phyloP scores from a whole-genome alignment of 2,113 vertebrate genomes.

The Heptranchias perlo region DNA sequence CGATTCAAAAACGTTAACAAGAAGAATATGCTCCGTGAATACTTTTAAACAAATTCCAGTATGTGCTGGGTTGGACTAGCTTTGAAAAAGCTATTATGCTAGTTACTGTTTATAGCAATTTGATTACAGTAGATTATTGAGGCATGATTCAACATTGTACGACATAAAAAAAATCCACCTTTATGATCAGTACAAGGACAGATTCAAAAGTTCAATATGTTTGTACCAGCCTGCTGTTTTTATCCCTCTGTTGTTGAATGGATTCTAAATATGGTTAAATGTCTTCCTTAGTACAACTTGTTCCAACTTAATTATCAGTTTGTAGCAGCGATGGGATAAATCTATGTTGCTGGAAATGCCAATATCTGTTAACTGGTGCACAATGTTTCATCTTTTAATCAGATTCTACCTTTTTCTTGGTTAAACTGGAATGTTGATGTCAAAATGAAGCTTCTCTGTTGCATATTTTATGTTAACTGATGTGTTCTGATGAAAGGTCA shows the following conservation, averaged over 20 bases:
- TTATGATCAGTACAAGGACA: too few relatives aligned
- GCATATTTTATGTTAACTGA: neutral
- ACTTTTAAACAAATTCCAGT: neutral
- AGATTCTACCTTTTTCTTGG: too few relatives aligned
- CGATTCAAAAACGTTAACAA: neutral
- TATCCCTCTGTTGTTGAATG: neutral
- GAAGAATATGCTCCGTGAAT: neutral
- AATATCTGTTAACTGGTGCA: too few relatives aligned
- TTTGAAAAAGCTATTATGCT: too few relatives aligned
- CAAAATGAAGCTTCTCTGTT: too few relatives aligned
- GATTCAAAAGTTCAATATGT: too few relatives aligned
- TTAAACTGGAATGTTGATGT: too few relatives aligned
- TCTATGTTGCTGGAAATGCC: neutral
- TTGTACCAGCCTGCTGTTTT: too few relatives aligned
- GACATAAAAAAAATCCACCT: too few relatives aligned
- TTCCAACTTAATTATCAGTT: neutral
- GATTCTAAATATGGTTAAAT: neutral
- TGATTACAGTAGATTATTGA: neutral
- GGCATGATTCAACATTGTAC: too few relatives aligned
- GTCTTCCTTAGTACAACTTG: neutral
- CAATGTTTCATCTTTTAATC: too few relatives aligned
- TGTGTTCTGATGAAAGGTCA: neutral
- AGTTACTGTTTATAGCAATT: too few relatives aligned
- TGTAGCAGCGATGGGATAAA: neutral
- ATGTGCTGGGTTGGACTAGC: neutral